Evolutionary conservation across 2,113 vertebrate genomes (phyloP).

Genomic region (Balaenoptera acutorostrata): DNA sequence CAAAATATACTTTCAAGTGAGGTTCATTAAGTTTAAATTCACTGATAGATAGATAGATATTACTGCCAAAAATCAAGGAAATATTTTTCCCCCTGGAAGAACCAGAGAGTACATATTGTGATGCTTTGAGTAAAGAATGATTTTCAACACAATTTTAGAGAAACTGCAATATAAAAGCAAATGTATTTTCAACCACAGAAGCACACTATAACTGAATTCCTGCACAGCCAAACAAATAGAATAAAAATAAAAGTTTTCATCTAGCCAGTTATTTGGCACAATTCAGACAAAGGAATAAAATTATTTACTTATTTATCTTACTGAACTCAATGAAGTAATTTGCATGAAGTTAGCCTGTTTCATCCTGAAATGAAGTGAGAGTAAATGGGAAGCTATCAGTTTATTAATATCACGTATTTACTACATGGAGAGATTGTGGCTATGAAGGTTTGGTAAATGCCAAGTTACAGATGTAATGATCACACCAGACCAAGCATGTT

Average conservation of each 20-base stretch:
- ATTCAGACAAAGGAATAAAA: neutral
- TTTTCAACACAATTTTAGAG: slow-evolving; percentile 11
- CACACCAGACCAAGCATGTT: too few relatives aligned
- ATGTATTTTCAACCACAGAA: slow-evolving; percentile 20
- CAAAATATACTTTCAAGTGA: slow-evolving; percentile 6
- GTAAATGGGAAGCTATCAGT: neutral
- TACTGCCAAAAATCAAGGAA: slow-evolving; percentile 27
- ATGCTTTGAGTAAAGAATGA: slow-evolving; percentile 28
- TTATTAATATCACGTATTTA: neutral
- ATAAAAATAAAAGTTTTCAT: slow-evolving; percentile 30
- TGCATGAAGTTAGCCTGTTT: neutral
- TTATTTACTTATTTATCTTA: neutral
- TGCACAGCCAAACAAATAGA: neutral
- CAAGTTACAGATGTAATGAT: neutral
- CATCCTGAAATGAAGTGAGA: neutral
- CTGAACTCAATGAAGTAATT: neutral
- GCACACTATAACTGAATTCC: neutral
- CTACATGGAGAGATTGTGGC: neutral
- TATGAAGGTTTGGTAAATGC: neutral
- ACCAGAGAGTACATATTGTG: neutral
- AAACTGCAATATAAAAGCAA: slow-evolving; percentile 34
- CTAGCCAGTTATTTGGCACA: neutral
- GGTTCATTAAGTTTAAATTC: slow-evolving; percentile 11
- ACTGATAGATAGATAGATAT: neutral
- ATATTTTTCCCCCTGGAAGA: neutral